Evolutionary conservation across 2,888 invertebrate genomes (phyloP).

Genomic region (Melitaea athalia): DNA sequence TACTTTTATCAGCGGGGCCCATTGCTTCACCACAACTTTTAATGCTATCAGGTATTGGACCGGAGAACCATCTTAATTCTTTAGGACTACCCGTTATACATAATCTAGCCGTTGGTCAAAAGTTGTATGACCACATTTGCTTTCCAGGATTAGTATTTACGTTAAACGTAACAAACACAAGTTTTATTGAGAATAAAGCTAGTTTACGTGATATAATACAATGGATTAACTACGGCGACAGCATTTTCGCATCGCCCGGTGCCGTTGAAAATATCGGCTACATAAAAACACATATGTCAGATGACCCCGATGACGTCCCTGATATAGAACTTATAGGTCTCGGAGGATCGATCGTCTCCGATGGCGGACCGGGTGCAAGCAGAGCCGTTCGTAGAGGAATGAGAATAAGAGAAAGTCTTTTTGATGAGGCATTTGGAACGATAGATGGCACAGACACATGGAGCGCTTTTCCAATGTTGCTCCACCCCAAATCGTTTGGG

Average conservation of each 20-base stretch:
- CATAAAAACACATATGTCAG: slow-evolving; percentile 82
- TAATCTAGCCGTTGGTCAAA: slow-evolving; percentile 86
- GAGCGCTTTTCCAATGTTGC: slow-evolving; percentile 85
- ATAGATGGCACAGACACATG: slow-evolving; percentile 82
- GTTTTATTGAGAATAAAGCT: slow-evolving; percentile 56
- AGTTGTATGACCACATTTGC: slow-evolving; percentile 84
- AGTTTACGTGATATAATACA: slow-evolving; percentile 46
- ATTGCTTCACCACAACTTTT: slow-evolving; percentile 94
- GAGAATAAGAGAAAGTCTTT: slow-evolving; percentile 80
- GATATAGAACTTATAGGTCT: slow-evolving; percentile 86
- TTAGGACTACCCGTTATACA: slow-evolving; percentile 82
- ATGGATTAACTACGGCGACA: slow-evolving; percentile 71
- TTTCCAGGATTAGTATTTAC: slow-evolving; percentile 76
- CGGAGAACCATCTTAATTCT: slow-evolving; percentile 75
- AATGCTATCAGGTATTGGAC: slow-evolving; percentile 91
- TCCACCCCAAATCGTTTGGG: slow-evolving; percentile 89
- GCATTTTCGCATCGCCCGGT: slow-evolving; percentile 80
- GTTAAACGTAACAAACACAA: slow-evolving; percentile 64
- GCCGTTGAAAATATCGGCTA: slow-evolving; percentile 87
- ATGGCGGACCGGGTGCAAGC: slow-evolving; percentile 73
- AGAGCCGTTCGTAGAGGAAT: slow-evolving; percentile 77
- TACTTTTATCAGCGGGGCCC: slow-evolving; percentile 92
- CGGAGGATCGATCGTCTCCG: slow-evolving; percentile 84
- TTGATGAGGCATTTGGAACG: slow-evolving; percentile 79
- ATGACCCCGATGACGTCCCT: slow-evolving; percentile 83